Conservation (phyloP, 2,888 invertebrate species). For the Cataglyphis albicans region DNA sequence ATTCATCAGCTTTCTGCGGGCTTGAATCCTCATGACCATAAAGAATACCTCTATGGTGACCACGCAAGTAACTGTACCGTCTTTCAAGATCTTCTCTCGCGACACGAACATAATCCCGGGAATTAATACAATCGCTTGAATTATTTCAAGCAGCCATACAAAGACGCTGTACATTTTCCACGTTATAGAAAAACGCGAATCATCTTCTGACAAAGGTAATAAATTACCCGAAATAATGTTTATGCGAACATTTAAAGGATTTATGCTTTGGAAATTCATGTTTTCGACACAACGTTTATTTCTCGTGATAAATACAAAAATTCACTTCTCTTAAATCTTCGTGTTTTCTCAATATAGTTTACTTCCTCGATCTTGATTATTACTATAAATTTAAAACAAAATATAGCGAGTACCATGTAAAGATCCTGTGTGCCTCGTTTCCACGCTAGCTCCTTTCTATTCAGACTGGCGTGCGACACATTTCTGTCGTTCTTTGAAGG, state of each 20-base stretch:
- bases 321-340: neutral
- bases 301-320: neutral
- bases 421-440: neutral
- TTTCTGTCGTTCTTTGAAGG: neutral
- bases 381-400: neutral
- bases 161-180: constrained; percentile 56
- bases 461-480: neutral
- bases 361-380: neutral
- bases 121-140: constrained; percentile 34
- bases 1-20: constrained; percentile 53
- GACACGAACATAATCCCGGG: constrained; percentile 58
- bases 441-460: neutral
- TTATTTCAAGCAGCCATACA: constrained; percentile 59
- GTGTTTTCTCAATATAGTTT: neutral
- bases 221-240: constrained; percentile 73
- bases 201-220: constrained; percentile 61
- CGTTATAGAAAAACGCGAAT: constrained; percentile 4
- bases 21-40: constrained; percentile 63
- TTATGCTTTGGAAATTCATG: constrained; percentile 71
- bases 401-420: neutral
- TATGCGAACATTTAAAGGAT: constrained; percentile 63
- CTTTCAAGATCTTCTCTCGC: constrained; percentile 55
- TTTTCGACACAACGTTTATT: neutral
- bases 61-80: constrained; percentile 61
- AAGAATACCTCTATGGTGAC: constrained; percentile 63